A percentile compares a stretch with the other conserved stretches of the same genome.
phyloP scores from a whole-genome alignment of 2,113 vertebrate genomes.

The Glaucidium brasilianum region DNA sequence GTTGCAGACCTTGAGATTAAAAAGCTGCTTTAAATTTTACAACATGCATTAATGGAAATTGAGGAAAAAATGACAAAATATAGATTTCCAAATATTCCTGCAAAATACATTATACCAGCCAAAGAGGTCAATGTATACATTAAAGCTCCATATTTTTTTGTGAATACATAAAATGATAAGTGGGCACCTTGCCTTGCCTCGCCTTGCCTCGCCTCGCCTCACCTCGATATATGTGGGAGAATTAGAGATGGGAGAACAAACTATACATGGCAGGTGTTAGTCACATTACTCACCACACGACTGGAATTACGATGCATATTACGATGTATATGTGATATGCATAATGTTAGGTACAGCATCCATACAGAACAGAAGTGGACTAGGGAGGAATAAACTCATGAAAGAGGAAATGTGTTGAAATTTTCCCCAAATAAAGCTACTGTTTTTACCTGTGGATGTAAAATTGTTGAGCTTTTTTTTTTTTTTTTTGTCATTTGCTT shows the following conservation, averaged over 20 bases:
- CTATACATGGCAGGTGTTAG: background rate
- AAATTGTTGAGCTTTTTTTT: background rate
- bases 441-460: background rate
- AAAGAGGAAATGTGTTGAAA: background rate
- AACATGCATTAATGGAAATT: background rate
- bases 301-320: background rate
- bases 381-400: background rate
- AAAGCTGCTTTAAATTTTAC: conserved; percentile 1
- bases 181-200: too few relatives aligned
- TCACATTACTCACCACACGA: fast-evolving
- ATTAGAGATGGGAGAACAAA: background rate
- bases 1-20: background rate
- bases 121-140: background rate
- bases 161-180: background rate
- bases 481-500: background rate
- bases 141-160: background rate
- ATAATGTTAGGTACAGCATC: background rate
- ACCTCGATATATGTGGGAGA: background rate
- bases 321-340: background rate
- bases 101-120: background rate
- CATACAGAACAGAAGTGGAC: background rate
- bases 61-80: background rate
- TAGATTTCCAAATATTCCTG: background rate
- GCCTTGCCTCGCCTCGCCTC: too few relatives aligned
- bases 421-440: background rate